phyloP scores from a whole-genome alignment of 2,113 vertebrate genomes.

The Amazona guildingii region DNA sequence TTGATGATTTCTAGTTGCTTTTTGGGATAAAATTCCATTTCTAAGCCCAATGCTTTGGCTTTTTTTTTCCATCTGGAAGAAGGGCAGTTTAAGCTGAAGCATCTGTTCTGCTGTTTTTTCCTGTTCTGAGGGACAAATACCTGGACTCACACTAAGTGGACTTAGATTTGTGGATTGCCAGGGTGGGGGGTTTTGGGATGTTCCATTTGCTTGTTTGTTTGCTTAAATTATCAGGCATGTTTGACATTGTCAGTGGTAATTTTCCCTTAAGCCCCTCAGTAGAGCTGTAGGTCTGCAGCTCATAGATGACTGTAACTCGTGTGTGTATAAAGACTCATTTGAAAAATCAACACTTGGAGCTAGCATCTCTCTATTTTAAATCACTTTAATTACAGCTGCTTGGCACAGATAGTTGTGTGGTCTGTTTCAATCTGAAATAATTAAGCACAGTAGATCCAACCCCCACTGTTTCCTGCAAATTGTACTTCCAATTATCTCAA shows the following conservation, averaged over 20 bases:
- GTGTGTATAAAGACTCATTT: constrained; percentile 21
- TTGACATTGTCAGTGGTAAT: background rate
- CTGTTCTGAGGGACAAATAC: background rate
- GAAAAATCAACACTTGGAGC: constrained; percentile 57
- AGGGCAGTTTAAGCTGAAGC: background rate
- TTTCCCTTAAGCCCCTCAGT: background rate
- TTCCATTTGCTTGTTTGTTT: background rate
- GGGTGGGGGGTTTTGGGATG: background rate
- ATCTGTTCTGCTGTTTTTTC: background rate
- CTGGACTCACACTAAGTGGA: background rate
- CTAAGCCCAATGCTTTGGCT: background rate
- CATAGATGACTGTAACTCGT: background rate
- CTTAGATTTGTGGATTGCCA: background rate
- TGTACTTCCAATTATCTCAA: constrained; percentile 67
- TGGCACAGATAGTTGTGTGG: constrained; percentile 65
- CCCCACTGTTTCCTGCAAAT: constrained; percentile 62
- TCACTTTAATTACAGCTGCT: constrained; percentile 71
- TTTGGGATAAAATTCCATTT: background rate
- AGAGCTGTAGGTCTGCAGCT: background rate
- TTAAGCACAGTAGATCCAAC: constrained; percentile 59
- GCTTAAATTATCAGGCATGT: background rate
- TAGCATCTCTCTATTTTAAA: constrained; percentile 59
- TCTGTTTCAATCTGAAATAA: constrained; percentile 72
- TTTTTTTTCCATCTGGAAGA: background rate
- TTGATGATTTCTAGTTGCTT: background rate